Evolutionary conservation across 1,140 invertebrate species (phyloP).

Genomic region (Campoletis sonorensis): DNA sequence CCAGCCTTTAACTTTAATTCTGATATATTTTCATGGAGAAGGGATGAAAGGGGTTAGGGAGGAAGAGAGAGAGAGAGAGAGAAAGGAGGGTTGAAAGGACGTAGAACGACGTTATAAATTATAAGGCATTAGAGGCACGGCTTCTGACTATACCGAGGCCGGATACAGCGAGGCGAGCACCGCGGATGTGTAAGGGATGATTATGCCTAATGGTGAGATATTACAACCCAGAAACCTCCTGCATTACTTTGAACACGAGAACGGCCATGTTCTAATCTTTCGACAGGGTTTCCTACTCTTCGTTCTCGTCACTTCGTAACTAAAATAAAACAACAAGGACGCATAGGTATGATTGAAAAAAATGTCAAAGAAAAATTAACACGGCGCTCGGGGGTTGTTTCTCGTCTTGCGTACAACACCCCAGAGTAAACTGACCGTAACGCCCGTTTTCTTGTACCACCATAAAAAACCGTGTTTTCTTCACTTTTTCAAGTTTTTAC

Average conservation of each 20-base stretch:
- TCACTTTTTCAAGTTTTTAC: neutral
- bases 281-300: constrained; percentile 76
- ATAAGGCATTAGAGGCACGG: constrained; percentile 67
- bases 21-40: constrained; percentile 70
- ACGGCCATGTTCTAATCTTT: constrained; percentile 76
- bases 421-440: neutral
- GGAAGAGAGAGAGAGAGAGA: neutral
- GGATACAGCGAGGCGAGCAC: constrained; percentile 57
- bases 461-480: neutral
- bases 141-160: constrained; percentile 59
- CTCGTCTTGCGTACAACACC: neutral
- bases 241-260: constrained; percentile 75
- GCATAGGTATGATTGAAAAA: constrained; percentile 11
- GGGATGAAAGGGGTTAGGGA: constrained; percentile 45
- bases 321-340: constrained; percentile 34
- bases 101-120: constrained; percentile 67
- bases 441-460: constrained; percentile 15
- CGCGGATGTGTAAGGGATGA: constrained; percentile 75
- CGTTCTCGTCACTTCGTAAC: constrained; percentile 39
- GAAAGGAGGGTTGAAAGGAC: constrained; percentile 24
- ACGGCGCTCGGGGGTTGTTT: constrained; percentile 5
- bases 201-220: constrained; percentile 78
- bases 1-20: constrained; percentile 72
- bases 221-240: constrained; percentile 67
- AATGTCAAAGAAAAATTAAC: constrained; percentile 27